Evolutionary conservation across 2,797 vertebrate genomes (phyloP).

Genomic region (Hypotaenidia okinawae): DNA sequence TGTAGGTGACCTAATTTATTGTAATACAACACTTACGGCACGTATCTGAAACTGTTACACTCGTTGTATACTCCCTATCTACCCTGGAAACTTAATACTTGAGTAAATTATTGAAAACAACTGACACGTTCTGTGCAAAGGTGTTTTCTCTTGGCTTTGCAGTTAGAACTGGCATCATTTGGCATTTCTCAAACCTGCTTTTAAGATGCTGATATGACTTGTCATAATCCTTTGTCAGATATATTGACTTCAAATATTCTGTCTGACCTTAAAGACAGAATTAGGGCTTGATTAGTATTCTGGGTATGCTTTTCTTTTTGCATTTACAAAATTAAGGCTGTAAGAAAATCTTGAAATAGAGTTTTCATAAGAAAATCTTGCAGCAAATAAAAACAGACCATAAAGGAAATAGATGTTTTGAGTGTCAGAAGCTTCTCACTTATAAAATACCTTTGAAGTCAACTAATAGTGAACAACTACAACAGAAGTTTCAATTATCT

Average conservation of each 20-base stretch:
- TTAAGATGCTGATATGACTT: neutral
- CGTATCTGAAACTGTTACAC: neutral
- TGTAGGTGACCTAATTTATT: neutral
- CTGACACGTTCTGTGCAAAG: neutral
- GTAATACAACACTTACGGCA: neutral
- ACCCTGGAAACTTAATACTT: neutral
- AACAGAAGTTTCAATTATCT: neutral
- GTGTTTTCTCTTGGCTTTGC: neutral
- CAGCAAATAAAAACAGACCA: constrained; percentile 51
- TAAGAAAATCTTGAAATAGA: neutral
- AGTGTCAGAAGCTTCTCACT: constrained; percentile 44
- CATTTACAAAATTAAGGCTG: constrained; percentile 48
- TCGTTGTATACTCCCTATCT: neutral
- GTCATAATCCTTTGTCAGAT: constrained; percentile 24
- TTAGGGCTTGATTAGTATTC: constrained; percentile 63
- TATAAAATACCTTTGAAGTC: constrained; percentile 65
- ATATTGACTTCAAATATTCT: neutral
- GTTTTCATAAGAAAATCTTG: constrained; percentile 52
- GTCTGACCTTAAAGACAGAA: constrained; percentile 50
- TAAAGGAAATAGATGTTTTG: neutral
- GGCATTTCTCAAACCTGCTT: neutral
- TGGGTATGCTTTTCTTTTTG: constrained; percentile 32
- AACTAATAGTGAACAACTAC: constrained; percentile 41
- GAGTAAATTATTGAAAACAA: neutral
- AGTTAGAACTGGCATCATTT: neutral